Percentiles rank a stretch among this genome's conserved stretches.
phyloP scores from a whole-genome alignment of 2,797 vertebrate species.

The Huso huso region DNA sequence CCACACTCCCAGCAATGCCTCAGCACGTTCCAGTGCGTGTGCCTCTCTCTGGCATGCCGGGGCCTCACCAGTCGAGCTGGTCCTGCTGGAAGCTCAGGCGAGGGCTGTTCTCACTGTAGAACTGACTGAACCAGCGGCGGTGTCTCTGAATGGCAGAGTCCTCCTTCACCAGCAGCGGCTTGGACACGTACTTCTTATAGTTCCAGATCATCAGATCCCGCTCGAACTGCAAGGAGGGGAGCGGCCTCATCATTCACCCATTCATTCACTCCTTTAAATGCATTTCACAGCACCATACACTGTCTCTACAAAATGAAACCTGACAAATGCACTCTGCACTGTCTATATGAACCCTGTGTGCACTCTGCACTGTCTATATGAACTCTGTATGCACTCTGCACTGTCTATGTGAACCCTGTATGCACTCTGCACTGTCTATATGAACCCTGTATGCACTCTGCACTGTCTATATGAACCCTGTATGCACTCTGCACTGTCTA shows the following conservation, averaged over 20 bases:
- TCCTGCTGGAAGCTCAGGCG: slow-evolving; percentile 39
- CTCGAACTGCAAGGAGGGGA: slow-evolving; percentile 57
- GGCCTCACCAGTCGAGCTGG: slow-evolving; percentile 53
- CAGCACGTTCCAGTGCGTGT: too few species aligned
- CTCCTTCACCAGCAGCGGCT: slow-evolving; percentile 70
- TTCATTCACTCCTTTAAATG: neutral
- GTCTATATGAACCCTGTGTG: too few species aligned
- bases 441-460: too few species aligned
- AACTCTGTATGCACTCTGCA: too few species aligned
- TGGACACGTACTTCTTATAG: slow-evolving; percentile 70
- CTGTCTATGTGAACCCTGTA: too few species aligned
- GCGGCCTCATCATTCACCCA: neutral
- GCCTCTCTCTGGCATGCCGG: neutral
- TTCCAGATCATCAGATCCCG: slow-evolving; percentile 80
- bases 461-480: too few species aligned
- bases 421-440: too few species aligned
- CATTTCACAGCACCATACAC: neutral
- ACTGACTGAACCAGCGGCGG: slow-evolving; percentile 75
- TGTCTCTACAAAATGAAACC: too few species aligned
- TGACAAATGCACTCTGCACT: neutral
- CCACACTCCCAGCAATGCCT: too few species aligned
- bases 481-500: too few species aligned
- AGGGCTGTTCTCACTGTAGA: slow-evolving; percentile 68
- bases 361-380: too few species aligned
- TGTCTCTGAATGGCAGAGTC: slow-evolving; percentile 68